Percentiles rank a stretch among this genome's conserved stretches.
Evolutionary conservation across 2,113 vertebrate genomes (phyloP).

Genomic region (Lepidothrix coronata): DNA sequence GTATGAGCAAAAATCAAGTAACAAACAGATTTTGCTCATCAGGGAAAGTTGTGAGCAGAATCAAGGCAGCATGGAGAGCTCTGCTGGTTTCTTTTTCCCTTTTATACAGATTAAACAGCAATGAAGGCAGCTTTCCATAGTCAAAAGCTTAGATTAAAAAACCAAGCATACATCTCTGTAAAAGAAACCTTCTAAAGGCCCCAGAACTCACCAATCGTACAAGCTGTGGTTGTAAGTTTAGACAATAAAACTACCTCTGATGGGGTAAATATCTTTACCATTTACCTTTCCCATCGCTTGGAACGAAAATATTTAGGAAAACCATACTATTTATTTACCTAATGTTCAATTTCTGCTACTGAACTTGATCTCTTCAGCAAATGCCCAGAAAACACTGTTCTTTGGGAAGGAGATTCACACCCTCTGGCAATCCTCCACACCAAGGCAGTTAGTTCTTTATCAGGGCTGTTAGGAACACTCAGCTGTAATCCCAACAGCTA

Average conservation of each 20-base stretch:
- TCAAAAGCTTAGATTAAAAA: neutral
- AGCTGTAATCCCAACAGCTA: neutral
- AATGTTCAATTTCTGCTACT: neutral
- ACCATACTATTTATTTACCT: neutral
- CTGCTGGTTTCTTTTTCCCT: neutral
- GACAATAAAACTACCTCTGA: neutral
- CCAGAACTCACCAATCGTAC: neutral
- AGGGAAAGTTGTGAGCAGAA: neutral
- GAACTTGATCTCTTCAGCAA: neutral
- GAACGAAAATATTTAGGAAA: neutral
- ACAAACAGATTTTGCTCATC: neutral
- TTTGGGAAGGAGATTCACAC: neutral
- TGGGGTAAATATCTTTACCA: neutral
- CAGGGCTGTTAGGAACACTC: neutral
- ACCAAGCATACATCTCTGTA: neutral
- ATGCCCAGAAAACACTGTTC: fast-evolving
- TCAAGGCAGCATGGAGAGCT: neutral
- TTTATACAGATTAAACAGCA: neutral
- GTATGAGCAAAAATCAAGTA: neutral
- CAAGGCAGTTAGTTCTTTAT: neutral
- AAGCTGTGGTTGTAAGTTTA: neutral
- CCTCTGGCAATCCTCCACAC: neutral
- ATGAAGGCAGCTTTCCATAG: neutral
- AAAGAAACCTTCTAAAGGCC: neutral
- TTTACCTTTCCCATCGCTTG: neutral